Percentiles rank a stretch among this genome's conserved stretches.
These are phyloP conservation scores for Amblyopsis hoosieri DNA, from an alignment of 2,797 vertebrate species.

Conservation along the genomic window DNA sequence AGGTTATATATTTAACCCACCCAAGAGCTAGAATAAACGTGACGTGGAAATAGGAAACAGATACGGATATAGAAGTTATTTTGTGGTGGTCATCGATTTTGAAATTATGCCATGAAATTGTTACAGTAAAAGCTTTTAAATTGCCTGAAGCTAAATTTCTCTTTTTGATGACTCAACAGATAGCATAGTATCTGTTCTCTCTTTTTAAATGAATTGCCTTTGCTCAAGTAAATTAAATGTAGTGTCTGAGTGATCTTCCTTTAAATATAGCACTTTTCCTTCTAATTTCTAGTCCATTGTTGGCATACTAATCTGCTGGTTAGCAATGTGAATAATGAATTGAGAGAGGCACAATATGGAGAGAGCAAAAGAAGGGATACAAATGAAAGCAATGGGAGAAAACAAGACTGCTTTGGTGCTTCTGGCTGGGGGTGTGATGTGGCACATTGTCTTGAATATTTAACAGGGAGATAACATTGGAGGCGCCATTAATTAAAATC, in stretches of 20 bases:
- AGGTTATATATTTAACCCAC: neutral
- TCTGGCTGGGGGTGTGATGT: constrained; percentile 26
- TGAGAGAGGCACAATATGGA: constrained; percentile 8
- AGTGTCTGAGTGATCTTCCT: constrained; percentile 51
- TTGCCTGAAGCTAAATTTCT: constrained; percentile 17
- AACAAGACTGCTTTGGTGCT: constrained; percentile 62
- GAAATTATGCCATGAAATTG: constrained; percentile 3
- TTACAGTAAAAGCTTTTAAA: constrained; percentile 23
- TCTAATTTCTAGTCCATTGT: constrained; percentile 43
- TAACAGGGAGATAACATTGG: constrained; percentile 71
- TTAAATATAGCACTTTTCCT: constrained; percentile 35
- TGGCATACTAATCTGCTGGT: constrained; percentile 42
- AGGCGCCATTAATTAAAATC: constrained; percentile 77
- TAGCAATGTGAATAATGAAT: constrained; percentile 25
- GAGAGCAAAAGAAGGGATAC: constrained; percentile 21
- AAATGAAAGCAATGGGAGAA: constrained; percentile 40
- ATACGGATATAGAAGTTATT: neutral
- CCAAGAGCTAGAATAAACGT: constrained; percentile 3
- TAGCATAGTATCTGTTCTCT: constrained; percentile 25
- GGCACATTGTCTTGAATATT: constrained; percentile 72
- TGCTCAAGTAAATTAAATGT: constrained; percentile 41
- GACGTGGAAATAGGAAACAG: constrained; percentile 11
- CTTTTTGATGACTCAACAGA: constrained; percentile 23
- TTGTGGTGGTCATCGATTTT: neutral
- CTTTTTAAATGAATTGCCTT: constrained; percentile 37